phyloP scores from a whole-genome alignment of 2,888 invertebrate genomes.

The Orthosia incerta region DNA sequence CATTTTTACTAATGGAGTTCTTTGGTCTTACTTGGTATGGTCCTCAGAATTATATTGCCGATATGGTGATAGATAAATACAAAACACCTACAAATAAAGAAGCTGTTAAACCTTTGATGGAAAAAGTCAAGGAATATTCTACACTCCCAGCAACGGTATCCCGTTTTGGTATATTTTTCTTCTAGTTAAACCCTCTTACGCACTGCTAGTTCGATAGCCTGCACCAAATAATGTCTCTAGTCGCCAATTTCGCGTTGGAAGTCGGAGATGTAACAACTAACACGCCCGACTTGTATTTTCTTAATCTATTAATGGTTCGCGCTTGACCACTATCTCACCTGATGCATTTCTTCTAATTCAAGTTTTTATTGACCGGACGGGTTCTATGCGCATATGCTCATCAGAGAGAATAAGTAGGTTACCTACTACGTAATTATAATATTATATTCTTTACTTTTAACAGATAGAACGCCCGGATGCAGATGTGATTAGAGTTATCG shows the following conservation, averaged over 20 bases:
- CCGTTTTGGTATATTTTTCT: background rate
- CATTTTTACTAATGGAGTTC: constrained; percentile 85
- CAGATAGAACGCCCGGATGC: constrained; percentile 79
- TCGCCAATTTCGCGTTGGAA: too few relatives aligned
- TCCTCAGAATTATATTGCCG: constrained; percentile 87
- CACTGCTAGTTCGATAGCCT: too few relatives aligned
- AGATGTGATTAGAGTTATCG: constrained; percentile 83
- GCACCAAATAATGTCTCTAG: too few relatives aligned
- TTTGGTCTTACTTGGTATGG: constrained; percentile 89
- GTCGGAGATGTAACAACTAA: too few relatives aligned
- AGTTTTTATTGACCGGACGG: too few relatives aligned
- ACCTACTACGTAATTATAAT: too few relatives aligned
- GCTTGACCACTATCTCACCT: too few relatives aligned
- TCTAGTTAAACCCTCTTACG: background rate
- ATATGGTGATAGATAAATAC: constrained; percentile 85
- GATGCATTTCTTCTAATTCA: too few relatives aligned
- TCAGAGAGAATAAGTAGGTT: too few relatives aligned
- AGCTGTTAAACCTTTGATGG: constrained; percentile 79
- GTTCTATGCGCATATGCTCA: too few relatives aligned
- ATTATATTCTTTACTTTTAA: background rate
- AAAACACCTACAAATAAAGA: constrained; percentile 83
- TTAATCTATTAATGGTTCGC: too few relatives aligned
- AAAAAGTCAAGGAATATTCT: constrained; percentile 77
- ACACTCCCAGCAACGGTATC: constrained; percentile 76
- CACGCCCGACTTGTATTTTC: too few relatives aligned